Base-by-base conservation (phyloP, 1,140 invertebrate species). In the Platyura marginata region DNA sequence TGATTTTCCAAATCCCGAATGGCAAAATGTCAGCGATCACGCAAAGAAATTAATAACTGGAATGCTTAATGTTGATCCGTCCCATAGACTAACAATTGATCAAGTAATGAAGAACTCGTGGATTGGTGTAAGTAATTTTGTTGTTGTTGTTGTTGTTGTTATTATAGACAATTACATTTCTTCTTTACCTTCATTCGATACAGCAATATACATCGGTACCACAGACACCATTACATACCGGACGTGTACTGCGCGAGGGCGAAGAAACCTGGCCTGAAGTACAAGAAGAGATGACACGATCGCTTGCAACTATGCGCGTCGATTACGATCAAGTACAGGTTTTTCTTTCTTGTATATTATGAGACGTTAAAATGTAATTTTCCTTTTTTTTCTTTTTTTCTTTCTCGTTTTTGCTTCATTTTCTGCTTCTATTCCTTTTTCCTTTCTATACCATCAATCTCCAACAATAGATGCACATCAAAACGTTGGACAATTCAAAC, bases 211-310 rank as follows among this genome's bases (percentile, higher is more conserved):
- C 81, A 2, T 75, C 79, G 48, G 91, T 96, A 13, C 92, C 92
- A 1, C 80, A 88, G 54, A 97, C 92, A 25, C 93, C 93, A 1
- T 70, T 98, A 2, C 80, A 89, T 59, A 94, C 91, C 2, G 75
- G 85, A 20, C 69, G 80, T 42, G 77, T 95, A 49, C 64, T 95
- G 16, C 77, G 81, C 44, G 93, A 97, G 64, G 81, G 87, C 37
- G 82, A 83, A 46, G 89, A 93, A 44, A 74, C 80, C 21, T 97
- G 93, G 93, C 80, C 83, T 3, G 93, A 97, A 57, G 90, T 97
- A 13, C 86, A 98, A 71, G 93, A 98, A 63, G 93, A 98, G 68
- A 96, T 98, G 90, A 94, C 85, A 1, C 77, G 90, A 44, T 95
- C 92, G 0, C 64, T 98, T 32, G 90, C 91, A 25, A 93, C 90